Evolutionary conservation across 1,140 invertebrate genomes (phyloP).

Genomic region (Anoplolepis gracilipes): DNA sequence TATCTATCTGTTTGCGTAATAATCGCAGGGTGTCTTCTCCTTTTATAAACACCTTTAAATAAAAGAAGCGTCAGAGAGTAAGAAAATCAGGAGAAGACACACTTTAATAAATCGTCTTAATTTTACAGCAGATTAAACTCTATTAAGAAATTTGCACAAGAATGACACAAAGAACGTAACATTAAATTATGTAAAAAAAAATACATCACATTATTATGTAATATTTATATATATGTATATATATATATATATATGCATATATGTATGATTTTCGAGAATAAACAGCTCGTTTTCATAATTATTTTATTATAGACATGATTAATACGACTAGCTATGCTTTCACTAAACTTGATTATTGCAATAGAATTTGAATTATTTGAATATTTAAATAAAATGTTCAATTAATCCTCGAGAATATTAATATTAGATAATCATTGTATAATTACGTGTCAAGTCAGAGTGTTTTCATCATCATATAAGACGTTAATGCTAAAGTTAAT

Average conservation of each 20-base stretch:
- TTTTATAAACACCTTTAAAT: neutral
- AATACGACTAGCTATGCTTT: constrained; percentile 5
- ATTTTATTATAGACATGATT: constrained; percentile 25
- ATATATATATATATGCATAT: too few species aligned
- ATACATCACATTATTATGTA: neutral
- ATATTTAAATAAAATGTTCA: neutral
- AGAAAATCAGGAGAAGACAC: neutral
- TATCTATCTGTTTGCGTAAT: constrained; percentile 60
- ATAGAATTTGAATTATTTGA: neutral
- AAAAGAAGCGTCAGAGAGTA: neutral
- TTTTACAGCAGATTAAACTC: neutral
- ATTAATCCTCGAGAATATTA: neutral
- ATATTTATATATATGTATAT: constrained; percentile 9
- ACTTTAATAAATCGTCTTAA: neutral
- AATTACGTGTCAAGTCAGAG: too few species aligned
- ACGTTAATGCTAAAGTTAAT: too few species aligned
- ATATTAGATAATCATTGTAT: neutral
- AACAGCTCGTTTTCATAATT: neutral
- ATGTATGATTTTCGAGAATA: neutral
- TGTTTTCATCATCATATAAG: too few species aligned
- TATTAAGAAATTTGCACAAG: constrained; percentile 14
- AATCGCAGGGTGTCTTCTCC: constrained; percentile 11
- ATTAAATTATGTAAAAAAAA: neutral
- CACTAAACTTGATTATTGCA: neutral
- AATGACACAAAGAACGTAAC: neutral